Percentiles rank a stretch among this genome's conserved stretches.
Conservation (phyloP, 2,888 invertebrate species). For the Leptopilina myrica region DNA sequence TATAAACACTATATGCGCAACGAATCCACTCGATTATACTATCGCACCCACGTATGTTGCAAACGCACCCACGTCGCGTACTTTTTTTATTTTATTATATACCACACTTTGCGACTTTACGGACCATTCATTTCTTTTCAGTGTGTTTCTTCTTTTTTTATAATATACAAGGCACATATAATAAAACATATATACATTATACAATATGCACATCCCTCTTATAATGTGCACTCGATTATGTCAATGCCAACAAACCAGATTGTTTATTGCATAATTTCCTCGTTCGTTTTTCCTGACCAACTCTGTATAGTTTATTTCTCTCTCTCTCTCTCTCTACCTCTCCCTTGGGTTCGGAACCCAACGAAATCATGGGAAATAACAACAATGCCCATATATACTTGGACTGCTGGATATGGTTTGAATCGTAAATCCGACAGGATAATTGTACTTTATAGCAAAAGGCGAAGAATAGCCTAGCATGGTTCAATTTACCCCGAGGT, state of each 20-base stretch:
- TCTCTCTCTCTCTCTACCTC: too few relatives aligned
- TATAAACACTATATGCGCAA: constrained; percentile 2
- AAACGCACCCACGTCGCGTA: constrained; percentile 45
- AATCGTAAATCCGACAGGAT: constrained; percentile 37
- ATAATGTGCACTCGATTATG: constrained; percentile 19
- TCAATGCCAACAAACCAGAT: constrained; percentile 35
- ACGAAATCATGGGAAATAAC: constrained; percentile 40
- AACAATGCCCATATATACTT: constrained; percentile 34
- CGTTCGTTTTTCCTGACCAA: constrained; percentile 43
- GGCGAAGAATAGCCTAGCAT: constrained; percentile 1
- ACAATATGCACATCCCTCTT: constrained; percentile 12
- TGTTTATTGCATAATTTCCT: constrained; percentile 53
- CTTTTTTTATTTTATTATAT: constrained; percentile 41
- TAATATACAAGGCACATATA: background rate
- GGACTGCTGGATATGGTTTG: constrained; percentile 30
- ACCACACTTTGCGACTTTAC: background rate
- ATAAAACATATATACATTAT: background rate
- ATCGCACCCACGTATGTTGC: constrained; percentile 39
- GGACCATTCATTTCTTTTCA: background rate
- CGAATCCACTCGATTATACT: constrained; percentile 19
- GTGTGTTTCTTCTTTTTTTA: background rate
- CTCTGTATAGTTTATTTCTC: too few relatives aligned
- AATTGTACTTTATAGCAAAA: constrained; percentile 30
- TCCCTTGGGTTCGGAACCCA: background rate
- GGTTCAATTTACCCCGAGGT: constrained; percentile 20